phyloP scores from a whole-genome alignment of 2,888 invertebrate genomes.

The Steromphala cineraria region DNA sequence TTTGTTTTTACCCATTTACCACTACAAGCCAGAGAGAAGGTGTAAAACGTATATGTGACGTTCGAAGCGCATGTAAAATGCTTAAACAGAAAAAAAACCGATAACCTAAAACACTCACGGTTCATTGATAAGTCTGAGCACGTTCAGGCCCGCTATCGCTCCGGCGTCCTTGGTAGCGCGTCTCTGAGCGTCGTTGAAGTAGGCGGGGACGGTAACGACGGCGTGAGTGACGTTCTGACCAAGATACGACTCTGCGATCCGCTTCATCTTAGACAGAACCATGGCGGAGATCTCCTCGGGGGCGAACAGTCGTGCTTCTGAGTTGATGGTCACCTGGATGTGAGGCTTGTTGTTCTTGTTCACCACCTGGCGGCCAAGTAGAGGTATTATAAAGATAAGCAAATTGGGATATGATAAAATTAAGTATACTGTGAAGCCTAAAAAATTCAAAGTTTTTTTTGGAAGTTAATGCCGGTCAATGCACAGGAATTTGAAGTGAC shows the following conservation, averaged over 20 bases:
- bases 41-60: too few relatives aligned
- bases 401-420: too few relatives aligned
- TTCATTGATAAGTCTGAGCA: conserved; percentile 98
- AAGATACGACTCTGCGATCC: conserved; percentile 95
- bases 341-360: conserved; percentile 94
- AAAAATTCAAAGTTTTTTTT: too few relatives aligned
- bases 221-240: conserved; percentile 92
- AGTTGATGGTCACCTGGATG: conserved; percentile 80
- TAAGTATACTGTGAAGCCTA: too few relatives aligned
- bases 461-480: too few relatives aligned
- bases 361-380: conserved; percentile 77
- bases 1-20: too few relatives aligned
- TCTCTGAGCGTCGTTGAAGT: conserved; percentile 99
- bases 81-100: too few relatives aligned
- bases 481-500: too few relatives aligned
- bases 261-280: conserved; percentile 98
- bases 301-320: conserved; percentile 86
- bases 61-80: too few relatives aligned
- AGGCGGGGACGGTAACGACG: conserved; percentile 96
- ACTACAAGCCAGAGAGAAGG: too few relatives aligned
- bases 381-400: too few relatives aligned
- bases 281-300: conserved; percentile 99
- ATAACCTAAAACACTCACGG: conserved; percentile 63
- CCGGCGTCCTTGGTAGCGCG: conserved; percentile 99
- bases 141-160: conserved; percentile 90